A percentile compares a stretch with the other conserved stretches of the same genome.
phyloP scores from a whole-genome alignment of 30 jellyfish, hydroid and myxozoan species.

The Catostylus mosaicus region DNA sequence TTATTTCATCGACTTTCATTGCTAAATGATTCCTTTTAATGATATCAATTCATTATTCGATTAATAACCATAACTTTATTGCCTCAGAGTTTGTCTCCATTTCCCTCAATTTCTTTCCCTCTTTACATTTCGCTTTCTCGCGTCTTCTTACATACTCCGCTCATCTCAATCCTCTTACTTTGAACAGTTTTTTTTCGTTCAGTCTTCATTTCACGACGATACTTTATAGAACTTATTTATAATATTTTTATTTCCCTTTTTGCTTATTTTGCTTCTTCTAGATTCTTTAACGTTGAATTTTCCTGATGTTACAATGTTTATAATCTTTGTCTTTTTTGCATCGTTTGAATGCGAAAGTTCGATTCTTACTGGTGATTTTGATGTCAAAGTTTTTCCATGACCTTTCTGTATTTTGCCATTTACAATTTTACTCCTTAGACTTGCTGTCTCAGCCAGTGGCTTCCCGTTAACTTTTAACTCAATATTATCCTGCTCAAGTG shows the following conservation, averaged over 20 bases:
- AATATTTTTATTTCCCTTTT: constrained; percentile 1
- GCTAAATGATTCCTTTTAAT: too few relatives aligned
- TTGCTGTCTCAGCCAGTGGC: constrained; percentile 60
- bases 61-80: too few relatives aligned
- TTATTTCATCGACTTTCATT: too few relatives aligned
- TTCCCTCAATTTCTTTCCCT: too few relatives aligned
- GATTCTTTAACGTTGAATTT: constrained; percentile 78
- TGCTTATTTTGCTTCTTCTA: constrained; percentile 48
- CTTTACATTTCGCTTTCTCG: too few relatives aligned
- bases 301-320: constrained; percentile 86
- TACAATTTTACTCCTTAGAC: constrained; percentile 67
- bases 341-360: constrained; percentile 85
- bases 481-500: constrained; percentile 70
- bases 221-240: constrained; percentile 11
- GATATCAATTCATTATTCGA: too few relatives aligned
- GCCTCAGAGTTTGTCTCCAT: too few relatives aligned
- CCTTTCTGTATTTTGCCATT: constrained; percentile 70
- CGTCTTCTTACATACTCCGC: too few relatives aligned
- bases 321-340: constrained; percentile 78
- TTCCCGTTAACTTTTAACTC: constrained; percentile 83
- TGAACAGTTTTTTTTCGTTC: background rate
- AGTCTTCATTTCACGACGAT: background rate
- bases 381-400: constrained; percentile 75
- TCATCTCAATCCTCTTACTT: background rate
- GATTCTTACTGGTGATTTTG: constrained; percentile 82